These are phyloP conservation scores for Hypothenemus hampei DNA, from an alignment of 1,140 invertebrate species.

Conservation along the genomic window DNA sequence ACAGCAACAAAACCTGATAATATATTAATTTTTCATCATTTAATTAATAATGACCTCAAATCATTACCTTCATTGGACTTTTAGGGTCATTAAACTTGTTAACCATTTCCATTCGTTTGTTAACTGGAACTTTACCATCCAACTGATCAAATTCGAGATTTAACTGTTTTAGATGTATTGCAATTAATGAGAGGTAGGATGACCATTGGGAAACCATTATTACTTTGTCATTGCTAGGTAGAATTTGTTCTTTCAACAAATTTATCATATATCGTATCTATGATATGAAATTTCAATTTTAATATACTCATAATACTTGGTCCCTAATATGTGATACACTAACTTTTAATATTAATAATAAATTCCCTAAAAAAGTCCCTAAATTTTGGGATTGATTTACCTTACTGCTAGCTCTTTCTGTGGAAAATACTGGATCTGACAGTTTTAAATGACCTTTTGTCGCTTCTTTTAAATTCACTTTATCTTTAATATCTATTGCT, in stretches of 20 bases:
- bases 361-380: too few species aligned
- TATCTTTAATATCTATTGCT: not conserved
- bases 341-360: too few species aligned
- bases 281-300: slow-evolving; percentile 6
- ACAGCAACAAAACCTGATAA: slow-evolving; percentile 68
- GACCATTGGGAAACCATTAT: slow-evolving; percentile 89
- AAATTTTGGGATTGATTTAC: slow-evolving; percentile 38
- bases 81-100: slow-evolving; percentile 64
- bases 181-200: slow-evolving; percentile 64
- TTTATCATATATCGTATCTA: slow-evolving; percentile 58
- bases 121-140: slow-evolving; percentile 61
- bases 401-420: slow-evolving; percentile 58
- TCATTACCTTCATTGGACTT: slow-evolving; percentile 48
- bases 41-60: not conserved
- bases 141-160: slow-evolving; percentile 57
- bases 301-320: too few species aligned
- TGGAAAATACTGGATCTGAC: slow-evolving; percentile 65
- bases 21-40: too few species aligned
- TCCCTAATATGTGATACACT: too few species aligned
- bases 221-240: slow-evolving; percentile 61
- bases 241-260: slow-evolving; percentile 53
- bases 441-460: slow-evolving; percentile 54
- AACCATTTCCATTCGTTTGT: slow-evolving; percentile 59
- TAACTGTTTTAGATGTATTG: slow-evolving; percentile 52
- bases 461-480: slow-evolving; percentile 41